phyloP scores from a whole-genome alignment of 2,888 invertebrate species.

The Lampropteryx suffumata region DNA sequence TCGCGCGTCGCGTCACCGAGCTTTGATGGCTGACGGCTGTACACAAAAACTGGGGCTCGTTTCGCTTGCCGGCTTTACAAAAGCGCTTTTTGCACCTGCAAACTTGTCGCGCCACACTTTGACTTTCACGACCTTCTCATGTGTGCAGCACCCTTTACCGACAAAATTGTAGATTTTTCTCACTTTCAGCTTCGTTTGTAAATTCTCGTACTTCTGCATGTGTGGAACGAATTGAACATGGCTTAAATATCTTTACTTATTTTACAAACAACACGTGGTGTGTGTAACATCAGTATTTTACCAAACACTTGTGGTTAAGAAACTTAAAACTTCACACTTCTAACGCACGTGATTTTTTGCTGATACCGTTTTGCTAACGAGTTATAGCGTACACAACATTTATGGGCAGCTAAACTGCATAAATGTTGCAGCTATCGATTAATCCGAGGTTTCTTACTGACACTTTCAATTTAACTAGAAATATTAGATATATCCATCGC shows the following conservation, averaged over 20 bases:
- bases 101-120: constrained; percentile 69
- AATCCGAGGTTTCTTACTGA: constrained; percentile 55
- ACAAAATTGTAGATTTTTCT: constrained; percentile 28
- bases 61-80: constrained; percentile 67
- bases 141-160: constrained; percentile 37
- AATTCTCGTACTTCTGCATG: constrained; percentile 15
- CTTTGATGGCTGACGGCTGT: constrained; percentile 60
- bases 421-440: constrained; percentile 58
- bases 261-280: constrained; percentile 1
- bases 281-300: constrained; percentile 5
- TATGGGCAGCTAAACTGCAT: constrained; percentile 44
- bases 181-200: constrained; percentile 29
- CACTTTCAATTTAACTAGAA: constrained; percentile 66
- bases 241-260: constrained; percentile 8
- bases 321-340: constrained; percentile 10
- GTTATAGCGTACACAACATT: constrained; percentile 31
- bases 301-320: background rate
- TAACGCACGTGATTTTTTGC: constrained; percentile 33
- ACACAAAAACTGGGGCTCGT: constrained; percentile 71
- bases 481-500: constrained; percentile 58
- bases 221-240: constrained; percentile 19
- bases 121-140: constrained; percentile 62
- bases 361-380: constrained; percentile 32
- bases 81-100: constrained; percentile 64
- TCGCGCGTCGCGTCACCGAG: constrained; percentile 71